phyloP scores from a whole-genome alignment of 1,140 invertebrate species.

The Brachionus manjavacas region DNA sequence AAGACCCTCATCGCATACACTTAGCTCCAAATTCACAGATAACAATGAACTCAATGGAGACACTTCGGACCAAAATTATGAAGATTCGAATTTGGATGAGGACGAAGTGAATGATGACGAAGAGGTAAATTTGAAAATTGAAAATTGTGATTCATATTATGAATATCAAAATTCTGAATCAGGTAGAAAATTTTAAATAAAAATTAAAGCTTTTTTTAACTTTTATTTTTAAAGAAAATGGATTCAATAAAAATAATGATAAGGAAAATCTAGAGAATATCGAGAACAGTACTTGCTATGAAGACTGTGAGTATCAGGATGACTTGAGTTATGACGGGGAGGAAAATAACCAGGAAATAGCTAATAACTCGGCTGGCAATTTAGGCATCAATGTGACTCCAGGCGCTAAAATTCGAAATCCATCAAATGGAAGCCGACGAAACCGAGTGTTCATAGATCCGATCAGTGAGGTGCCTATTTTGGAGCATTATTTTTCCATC shows the following conservation, averaged over 20 bases:
- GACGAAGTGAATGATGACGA: slow-evolving; percentile 36
- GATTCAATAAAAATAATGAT: not conserved
- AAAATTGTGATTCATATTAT: slow-evolving; percentile 28
- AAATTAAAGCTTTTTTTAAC: not conserved
- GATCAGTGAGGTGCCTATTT: slow-evolving; percentile 87
- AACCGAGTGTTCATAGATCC: slow-evolving; percentile 98
- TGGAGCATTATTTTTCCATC: slow-evolving; percentile 93
- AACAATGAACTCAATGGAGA: slow-evolving; percentile 29
- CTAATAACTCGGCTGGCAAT: not conserved
- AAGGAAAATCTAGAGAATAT: not conserved
- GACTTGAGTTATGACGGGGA: not conserved
- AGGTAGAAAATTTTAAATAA: not conserved
- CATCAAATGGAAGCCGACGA: slow-evolving; percentile 58
- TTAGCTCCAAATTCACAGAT: slow-evolving; percentile 33
- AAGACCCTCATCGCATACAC: not conserved
- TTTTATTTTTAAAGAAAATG: not conserved
- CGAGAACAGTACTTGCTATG: slow-evolving; percentile 9
- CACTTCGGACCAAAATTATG: slow-evolving; percentile 41
- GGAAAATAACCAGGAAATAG: not conserved
- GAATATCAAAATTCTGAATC: not conserved
- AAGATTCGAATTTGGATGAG: slow-evolving; percentile 29
- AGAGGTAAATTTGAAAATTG: not conserved
- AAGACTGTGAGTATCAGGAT: slow-evolving; percentile 12
- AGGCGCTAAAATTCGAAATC: not conserved
- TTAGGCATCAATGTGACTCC: not conserved